Base-by-base conservation (phyloP, 2,113 vertebrate species). In the Ibidorhyncha struthersii region DNA sequence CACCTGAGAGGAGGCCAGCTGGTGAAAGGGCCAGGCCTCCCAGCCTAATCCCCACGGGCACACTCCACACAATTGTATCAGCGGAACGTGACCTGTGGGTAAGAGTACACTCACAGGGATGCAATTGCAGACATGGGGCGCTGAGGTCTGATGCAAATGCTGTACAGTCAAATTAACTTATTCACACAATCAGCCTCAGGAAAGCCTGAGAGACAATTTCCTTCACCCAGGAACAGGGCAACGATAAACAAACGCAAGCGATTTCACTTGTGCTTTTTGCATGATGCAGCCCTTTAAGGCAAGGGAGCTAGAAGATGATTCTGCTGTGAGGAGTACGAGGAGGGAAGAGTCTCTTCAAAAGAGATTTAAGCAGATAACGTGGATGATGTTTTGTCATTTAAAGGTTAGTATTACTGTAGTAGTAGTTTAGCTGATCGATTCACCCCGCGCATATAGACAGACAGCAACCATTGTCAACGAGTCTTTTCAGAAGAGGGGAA, bases 401-500 rank as follows among this genome's bases (percentile, higher is more conserved):
- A 85, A 90, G 41, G 38, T 70, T 55, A 74, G 29, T 49, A 70
- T 9, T 58, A 40, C 49, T 45, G 58, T 25, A 82, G 73, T 38
- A 43, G 83, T 38, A 65, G 73, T n/a, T 87, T 29, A 85, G 62
- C 53, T 38, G 62, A 90, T 82, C 62, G 85, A 70, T 72, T 59
- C 55, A 53, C 23, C 19, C 65, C 2, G 10, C 26, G 52, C 30
- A 62, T n/a, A 65, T 29, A 91, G 36, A 49, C 77, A 61, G 65
- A 53, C 89, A 95, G 77, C 69, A 91, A 59, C 80, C 86, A 94
- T 13, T 92, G 91, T 94, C 85, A 93, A 83, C 2, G 1, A 56
- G 40, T 76, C 74, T 82, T 89, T 95, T 88, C 66, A 91, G 66
- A 74, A 71, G 22, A 59, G 56, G 3, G 19, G 20, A 1, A 41